These are phyloP conservation scores for Gallinago paraguaiae DNA, from an alignment of 2,113 vertebrate genomes.

Conservation along the genomic window DNA sequence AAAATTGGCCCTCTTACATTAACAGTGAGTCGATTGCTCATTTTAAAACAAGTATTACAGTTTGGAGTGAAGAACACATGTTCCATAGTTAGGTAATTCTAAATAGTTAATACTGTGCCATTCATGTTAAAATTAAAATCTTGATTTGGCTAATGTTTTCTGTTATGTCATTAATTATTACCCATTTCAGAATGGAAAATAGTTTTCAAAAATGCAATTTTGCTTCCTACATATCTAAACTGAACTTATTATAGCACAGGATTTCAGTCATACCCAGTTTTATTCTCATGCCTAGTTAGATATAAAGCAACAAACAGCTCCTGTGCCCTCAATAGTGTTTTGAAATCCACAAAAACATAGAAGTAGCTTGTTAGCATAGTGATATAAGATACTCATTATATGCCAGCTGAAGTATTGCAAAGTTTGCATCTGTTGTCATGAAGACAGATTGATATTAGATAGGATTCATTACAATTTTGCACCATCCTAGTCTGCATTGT, in stretches of 20 bases:
- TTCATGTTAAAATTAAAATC: not conserved
- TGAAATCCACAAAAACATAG: not conserved
- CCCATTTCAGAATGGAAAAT: conserved; percentile 11
- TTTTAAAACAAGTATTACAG: not conserved
- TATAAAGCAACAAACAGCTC: not conserved
- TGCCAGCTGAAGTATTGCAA: not conserved
- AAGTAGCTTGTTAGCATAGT: not conserved
- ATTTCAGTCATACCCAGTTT: not conserved
- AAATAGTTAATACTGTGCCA: not conserved
- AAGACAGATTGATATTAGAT: not conserved
- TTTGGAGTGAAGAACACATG: not conserved
- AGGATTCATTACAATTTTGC: conserved; percentile 11
- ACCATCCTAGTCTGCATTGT: not conserved
- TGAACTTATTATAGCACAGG: not conserved
- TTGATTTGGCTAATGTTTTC: not conserved
- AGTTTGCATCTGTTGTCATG: conserved; percentile 30
- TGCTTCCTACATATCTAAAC: not conserved
- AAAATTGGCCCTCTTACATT: not conserved
- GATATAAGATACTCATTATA: not conserved
- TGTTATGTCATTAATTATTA: not conserved
- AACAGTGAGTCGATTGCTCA: not conserved
- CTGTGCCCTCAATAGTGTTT: not conserved
- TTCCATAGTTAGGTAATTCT: not conserved
- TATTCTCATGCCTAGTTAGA: not conserved
- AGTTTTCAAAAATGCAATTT: not conserved